Evolutionary conservation across 2,113 vertebrate genomes (phyloP), one percentile per base, ranked within the genome.

Genomic region (Galemys pyrenaicus): DNA sequence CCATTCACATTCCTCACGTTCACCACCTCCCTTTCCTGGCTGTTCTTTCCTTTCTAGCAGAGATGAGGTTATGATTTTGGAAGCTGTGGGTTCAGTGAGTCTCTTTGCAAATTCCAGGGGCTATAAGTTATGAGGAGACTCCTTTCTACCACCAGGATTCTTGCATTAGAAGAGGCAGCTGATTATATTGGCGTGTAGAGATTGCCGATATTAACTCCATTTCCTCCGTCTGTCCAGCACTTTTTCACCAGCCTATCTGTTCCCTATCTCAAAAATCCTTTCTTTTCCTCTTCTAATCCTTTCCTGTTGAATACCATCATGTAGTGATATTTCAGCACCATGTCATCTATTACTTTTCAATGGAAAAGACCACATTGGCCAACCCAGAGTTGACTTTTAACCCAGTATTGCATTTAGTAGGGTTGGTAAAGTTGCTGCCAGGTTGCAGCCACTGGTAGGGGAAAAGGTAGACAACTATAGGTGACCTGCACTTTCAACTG

Each of bases 31-130:
- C 19, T 68, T 78, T 95, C 22, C 35, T 71, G 60, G 54, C 44
- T 88, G 35, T 90, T 13, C 62, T 79, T 54, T 83, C 62, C 67
- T 90, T 87, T 87, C 95, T 65, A 56, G 58, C 49, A 93, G 82
- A 75, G 92, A 68, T 17, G 28, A 54, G 71, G 62, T 80, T 83
- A 71, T 71, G 54, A 80, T 81, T 90, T 90, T 87, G 73, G 58
- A 95, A 67, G 1, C 28, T 78, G 26, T 44, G 32, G 56, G 32
- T 87, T 75, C 58, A 73, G 12, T 68, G 54, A 82, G 64, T 70
- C 28, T 83, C 78, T 79, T 46, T 91, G 89, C 58, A 78, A 75
- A 9, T 94, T 30, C n/a, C 9, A 0, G 58, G 91, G 75, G 70
- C 65, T 83, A 58, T 71, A 16, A 84, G 77, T 15, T 74, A 49